Evolutionary conservation across 2,797 vertebrate species (phyloP).

Genomic region (Vipera latastei): DNA sequence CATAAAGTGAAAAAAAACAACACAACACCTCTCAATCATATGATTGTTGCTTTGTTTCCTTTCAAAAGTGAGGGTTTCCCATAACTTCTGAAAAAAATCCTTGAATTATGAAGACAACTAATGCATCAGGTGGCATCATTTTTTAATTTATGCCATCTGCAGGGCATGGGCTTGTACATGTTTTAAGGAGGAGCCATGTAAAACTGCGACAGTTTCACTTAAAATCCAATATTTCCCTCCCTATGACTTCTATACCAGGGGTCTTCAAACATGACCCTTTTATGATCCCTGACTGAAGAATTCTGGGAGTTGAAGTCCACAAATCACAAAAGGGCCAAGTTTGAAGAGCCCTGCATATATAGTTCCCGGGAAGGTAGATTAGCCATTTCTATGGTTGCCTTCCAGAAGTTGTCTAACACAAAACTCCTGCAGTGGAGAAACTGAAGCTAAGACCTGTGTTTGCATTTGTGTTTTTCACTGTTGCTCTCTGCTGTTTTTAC

Average conservation of each 20-base stretch:
- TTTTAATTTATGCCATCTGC: slow-evolving; percentile 4
- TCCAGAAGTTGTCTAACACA: not conserved
- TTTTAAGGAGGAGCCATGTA: not conserved
- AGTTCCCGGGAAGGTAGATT: not conserved
- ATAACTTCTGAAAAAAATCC: slow-evolving; percentile 51
- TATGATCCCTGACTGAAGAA: too few species aligned
- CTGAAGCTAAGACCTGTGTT: not conserved
- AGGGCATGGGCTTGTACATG: not conserved
- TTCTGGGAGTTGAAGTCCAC: too few species aligned
- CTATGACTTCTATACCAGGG: not conserved
- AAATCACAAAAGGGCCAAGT: too few species aligned
- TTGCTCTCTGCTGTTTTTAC: not conserved
- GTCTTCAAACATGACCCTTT: too few species aligned
- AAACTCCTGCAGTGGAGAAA: not conserved
- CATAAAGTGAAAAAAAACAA: not conserved
- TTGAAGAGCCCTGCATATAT: too few species aligned
- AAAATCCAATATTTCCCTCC: not conserved
- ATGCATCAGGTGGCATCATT: slow-evolving; percentile 18
- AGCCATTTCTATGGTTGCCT: not conserved
- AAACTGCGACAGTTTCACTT: not conserved
- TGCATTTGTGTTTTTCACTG: not conserved
- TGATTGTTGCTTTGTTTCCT: not conserved
- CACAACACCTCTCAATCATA: not conserved
- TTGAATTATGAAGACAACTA: slow-evolving; percentile 43
- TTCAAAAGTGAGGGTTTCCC: not conserved